phyloP scores from a whole-genome alignment of 2,113 vertebrate genomes.

The Pollachius pollachius region DNA sequence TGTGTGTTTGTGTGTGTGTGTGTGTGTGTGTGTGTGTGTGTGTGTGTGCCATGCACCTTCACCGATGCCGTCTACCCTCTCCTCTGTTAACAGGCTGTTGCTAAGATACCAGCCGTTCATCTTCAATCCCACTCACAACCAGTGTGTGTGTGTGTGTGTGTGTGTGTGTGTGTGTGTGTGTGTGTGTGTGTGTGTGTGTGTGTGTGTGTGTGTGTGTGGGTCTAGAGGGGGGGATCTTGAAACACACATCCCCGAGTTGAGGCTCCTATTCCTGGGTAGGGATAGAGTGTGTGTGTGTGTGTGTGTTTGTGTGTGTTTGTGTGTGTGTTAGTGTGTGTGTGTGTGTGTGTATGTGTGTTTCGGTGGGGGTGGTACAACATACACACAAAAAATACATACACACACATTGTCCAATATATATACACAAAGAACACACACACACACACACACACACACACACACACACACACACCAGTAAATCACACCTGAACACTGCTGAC shows the following conservation, averaged over 20 bases:
- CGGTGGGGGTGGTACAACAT: slow-evolving; percentile 6
- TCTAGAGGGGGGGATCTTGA: too few species aligned
- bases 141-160: slow-evolving; percentile 19
- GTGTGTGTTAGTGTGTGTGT: too few species aligned
- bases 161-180: slow-evolving; percentile 8
- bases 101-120: slow-evolving; percentile 62
- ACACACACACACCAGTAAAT: slow-evolving; percentile 18
- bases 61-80: slow-evolving; percentile 43
- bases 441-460: slow-evolving; percentile 12
- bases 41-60: slow-evolving; percentile 35
- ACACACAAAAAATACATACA: slow-evolving; percentile 5
- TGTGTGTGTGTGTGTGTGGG: too few species aligned
- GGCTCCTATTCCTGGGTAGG: too few species aligned
- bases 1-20: slow-evolving; percentile 8
- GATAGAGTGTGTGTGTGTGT: slow-evolving; percentile 8
- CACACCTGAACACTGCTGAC: slow-evolving; percentile 24
- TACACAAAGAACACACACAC: slow-evolving; percentile 6
- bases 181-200: too few species aligned
- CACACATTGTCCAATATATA: slow-evolving; percentile 19
- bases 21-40: background rate
- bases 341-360: background rate
- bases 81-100: slow-evolving; percentile 61
- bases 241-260: too few species aligned
- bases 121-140: slow-evolving; percentile 47
- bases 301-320: slow-evolving; percentile 15